Evolutionary conservation across 2,888 invertebrate genomes (phyloP), one percentile per base, ranked within the genome.

Genomic region (Agrotis ipsilon): DNA sequence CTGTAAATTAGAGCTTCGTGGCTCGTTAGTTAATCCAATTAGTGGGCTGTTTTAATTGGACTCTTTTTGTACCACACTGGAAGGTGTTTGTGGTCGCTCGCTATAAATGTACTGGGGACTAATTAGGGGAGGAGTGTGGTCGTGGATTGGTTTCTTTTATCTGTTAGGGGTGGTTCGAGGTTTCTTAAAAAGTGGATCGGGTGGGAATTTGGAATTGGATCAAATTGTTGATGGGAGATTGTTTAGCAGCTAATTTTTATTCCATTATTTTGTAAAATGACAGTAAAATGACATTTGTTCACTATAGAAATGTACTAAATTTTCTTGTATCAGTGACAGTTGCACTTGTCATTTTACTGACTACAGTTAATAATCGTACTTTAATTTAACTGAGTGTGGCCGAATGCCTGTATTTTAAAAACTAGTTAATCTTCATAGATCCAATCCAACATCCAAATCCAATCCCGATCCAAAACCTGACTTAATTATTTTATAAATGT

Each of bases 11-110:
- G 69, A 82, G 72, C 75, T 69, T 72, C 59, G 76, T 27, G 75
- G 69, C 86, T 90, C 90, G 90, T 90, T 90, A 87, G 88, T 83
- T 84, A 83, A 89, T 90, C 90, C 90, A 90, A 90, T 90, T 90
- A 90, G 85, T 78, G 77, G 75, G 77, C 82, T 70, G 62, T 80
- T 83, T 89, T 88, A 88, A 90, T 89, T 90, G 89, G 89, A 80
- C 82, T 72, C 65, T 86, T 87, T 87, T 84, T 84, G 86, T 61
- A 16, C 69, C 59, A 21, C 59, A 21, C 45, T 57, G 61, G 39
- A 55, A 71, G 69, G 79, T 76, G 84, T 84, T 79, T 49, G 78
- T 55, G 78, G 73, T 61, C 46, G 64, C n/a, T n/a, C n/a, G n/a
- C 62, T 67, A 43, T 68, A 74, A 72, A 62, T 57, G 74, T 66